These are phyloP conservation scores for Limnephilus lunatus DNA, from an alignment of 2,888 invertebrate genomes.

Conservation along the genomic window DNA sequence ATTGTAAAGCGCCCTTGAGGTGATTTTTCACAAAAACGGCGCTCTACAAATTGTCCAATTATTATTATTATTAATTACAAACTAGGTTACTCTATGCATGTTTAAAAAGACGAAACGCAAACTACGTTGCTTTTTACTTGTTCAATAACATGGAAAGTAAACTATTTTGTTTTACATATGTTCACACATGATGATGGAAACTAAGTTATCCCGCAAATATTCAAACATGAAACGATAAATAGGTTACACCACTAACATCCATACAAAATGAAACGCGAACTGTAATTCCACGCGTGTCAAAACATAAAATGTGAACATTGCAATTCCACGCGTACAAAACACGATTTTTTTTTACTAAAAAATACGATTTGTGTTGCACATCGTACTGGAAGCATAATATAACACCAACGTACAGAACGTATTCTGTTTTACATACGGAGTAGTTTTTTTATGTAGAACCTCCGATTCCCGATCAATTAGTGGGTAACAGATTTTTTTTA, in stretches of 20 bases:
- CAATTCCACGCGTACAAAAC: background rate
- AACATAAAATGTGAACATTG: background rate
- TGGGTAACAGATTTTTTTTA: constrained; percentile 20
- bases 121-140: background rate
- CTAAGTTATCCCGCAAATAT: too few relatives aligned
- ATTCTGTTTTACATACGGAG: background rate
- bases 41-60: too few relatives aligned
- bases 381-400: background rate
- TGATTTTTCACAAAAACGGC: too few relatives aligned
- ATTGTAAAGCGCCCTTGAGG: too few relatives aligned
- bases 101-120: background rate
- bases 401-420: background rate
- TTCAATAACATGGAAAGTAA: background rate
- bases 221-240: background rate
- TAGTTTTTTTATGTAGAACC: background rate
- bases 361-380: background rate
- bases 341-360: background rate
- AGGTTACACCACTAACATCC: too few relatives aligned
- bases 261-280: too few relatives aligned
- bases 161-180: background rate
- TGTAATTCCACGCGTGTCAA: background rate
- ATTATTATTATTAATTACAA: too few relatives aligned
- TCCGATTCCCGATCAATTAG: constrained; percentile 33
- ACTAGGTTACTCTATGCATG: background rate
- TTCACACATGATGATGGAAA: too few relatives aligned